Conservation (phyloP, 2,797 vertebrate genomes). For the Sylvilagus floridanus region DNA sequence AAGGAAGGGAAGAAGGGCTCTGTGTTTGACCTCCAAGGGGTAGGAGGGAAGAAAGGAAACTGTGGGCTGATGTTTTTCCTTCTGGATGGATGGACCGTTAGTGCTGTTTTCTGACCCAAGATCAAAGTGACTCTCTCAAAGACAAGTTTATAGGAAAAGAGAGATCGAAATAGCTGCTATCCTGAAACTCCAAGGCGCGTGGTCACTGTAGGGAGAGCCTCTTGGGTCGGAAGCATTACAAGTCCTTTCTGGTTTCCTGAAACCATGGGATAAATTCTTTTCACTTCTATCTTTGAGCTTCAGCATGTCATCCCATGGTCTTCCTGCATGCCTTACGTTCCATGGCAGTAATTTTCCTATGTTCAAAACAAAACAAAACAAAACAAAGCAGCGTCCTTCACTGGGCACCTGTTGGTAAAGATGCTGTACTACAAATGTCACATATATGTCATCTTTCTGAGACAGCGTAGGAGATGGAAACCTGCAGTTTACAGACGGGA, state of each 20-base stretch:
- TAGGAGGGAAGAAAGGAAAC: background rate
- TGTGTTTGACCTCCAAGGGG: background rate
- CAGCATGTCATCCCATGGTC: background rate
- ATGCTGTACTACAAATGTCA: background rate
- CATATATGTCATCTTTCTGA: background rate
- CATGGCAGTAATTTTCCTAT: background rate
- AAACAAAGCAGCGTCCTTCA: constrained; percentile 24
- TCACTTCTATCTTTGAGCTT: constrained; percentile 3
- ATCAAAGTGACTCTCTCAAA: background rate
- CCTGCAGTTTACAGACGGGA: background rate
- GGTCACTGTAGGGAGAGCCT: background rate
- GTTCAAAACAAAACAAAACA: background rate
- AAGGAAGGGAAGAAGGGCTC: background rate
- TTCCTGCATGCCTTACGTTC: background rate
- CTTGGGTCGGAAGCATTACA: background rate
- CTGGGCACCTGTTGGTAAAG: background rate
- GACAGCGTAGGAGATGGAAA: background rate
- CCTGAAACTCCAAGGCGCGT: background rate
- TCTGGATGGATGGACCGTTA: background rate
- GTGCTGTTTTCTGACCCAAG: constrained; percentile 26
- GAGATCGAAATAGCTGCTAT: background rate
- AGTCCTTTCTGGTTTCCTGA: constrained; percentile 5
- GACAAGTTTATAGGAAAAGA: background rate
- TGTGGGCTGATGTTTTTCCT: background rate
- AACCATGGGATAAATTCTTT: background rate